phyloP scores from a whole-genome alignment of 2,797 vertebrate species.

The Platalea minor region DNA sequence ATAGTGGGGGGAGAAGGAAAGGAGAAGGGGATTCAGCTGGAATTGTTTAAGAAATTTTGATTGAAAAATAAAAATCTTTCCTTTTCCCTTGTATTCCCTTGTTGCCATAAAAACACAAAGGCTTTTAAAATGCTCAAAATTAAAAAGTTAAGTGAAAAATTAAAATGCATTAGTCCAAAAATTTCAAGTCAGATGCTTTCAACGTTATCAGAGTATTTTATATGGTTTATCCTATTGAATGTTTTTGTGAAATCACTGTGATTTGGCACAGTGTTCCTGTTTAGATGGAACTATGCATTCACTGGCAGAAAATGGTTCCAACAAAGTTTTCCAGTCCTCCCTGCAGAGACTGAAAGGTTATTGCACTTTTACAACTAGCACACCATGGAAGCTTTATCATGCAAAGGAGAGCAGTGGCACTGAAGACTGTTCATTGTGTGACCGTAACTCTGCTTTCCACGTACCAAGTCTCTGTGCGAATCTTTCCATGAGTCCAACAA shows the following conservation, averaged over 20 bases:
- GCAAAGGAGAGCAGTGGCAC: background rate
- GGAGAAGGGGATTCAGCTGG: background rate
- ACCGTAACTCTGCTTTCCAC: background rate
- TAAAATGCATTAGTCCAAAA: background rate
- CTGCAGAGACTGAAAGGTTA: background rate
- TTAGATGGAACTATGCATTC: background rate
- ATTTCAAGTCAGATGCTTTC: background rate
- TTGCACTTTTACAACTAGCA: background rate
- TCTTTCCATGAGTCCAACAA: background rate
- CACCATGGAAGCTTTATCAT: background rate
- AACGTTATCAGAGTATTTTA: background rate
- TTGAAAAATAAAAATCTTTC: background rate
- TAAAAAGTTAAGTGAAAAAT: background rate
- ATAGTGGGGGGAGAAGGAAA: background rate
- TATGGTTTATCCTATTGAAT: background rate
- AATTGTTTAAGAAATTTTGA: background rate
- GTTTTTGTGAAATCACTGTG: background rate
- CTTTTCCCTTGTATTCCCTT: background rate
- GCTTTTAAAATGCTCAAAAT: background rate
- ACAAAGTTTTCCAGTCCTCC: background rate
- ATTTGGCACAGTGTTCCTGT: background rate
- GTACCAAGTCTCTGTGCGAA: accelerated
- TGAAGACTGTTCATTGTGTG: background rate
- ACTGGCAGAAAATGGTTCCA: background rate
- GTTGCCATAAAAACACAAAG: background rate